Conservation (phyloP, 2,888 invertebrate species). For the Acholoe squamosa region DNA sequence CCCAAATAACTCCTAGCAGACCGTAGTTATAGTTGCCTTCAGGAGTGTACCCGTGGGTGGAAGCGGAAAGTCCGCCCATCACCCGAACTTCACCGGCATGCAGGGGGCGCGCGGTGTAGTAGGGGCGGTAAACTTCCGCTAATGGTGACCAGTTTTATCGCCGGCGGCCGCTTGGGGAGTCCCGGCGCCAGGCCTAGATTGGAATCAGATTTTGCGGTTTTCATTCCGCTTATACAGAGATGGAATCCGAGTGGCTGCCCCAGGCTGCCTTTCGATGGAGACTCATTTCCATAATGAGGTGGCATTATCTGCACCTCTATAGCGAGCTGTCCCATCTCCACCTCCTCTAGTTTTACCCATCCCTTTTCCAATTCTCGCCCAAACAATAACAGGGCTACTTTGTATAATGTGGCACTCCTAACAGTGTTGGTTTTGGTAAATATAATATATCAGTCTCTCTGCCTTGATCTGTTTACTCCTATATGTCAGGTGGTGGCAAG, state of each 20-base stretch:
- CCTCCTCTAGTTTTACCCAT: neutral
- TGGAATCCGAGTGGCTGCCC: neutral
- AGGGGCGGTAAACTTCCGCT: neutral
- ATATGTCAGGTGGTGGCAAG: no score
- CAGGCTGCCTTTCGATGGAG: neutral
- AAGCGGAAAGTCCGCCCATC: no score
- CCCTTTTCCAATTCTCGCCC: neutral
- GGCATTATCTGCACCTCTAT: neutral
- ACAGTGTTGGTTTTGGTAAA: no score
- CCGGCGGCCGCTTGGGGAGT: neutral
- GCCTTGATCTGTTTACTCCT: no score
- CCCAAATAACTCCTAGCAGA: no score
- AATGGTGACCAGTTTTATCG: neutral
- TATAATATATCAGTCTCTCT: no score
- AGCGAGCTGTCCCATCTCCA: neutral
- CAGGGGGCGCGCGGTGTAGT: neutral
- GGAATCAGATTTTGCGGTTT: neutral
- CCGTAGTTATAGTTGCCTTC: no score
- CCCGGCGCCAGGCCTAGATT: conserved; percentile 20
- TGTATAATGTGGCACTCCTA: no score
- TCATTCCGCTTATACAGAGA: neutral
- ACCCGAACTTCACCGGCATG: neutral
- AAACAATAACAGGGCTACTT: neutral
- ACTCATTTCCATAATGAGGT: conserved; percentile 1
- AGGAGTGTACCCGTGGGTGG: no score